These are phyloP conservation scores for Thaleichthys pacificus DNA, from an alignment of 2,797 vertebrate genomes.

Conservation along the genomic window DNA sequence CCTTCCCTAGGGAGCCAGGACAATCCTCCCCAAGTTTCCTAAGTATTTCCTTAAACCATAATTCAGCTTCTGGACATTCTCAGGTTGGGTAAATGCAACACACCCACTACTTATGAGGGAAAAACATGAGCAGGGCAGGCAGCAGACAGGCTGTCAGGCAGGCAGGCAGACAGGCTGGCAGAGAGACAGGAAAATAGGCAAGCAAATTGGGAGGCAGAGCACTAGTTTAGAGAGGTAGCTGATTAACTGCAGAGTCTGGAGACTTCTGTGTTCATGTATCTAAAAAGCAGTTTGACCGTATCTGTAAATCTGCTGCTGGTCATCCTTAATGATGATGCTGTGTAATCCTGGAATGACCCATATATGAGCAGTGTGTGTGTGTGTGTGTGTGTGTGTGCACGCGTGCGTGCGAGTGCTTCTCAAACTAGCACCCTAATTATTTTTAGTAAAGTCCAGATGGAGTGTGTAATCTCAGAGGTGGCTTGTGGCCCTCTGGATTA, in stretches of 20 bases:
- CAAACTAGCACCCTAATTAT: conserved; percentile 65
- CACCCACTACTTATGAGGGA: neutral
- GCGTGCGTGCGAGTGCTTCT: conserved; percentile 7
- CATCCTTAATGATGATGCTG: conserved; percentile 55
- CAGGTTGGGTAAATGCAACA: conserved; percentile 7
- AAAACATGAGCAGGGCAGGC: too few species aligned
- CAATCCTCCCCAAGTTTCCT: conserved; percentile 16
- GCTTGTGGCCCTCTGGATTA: conserved; percentile 79
- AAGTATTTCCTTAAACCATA: conserved; percentile 30
- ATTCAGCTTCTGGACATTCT: conserved; percentile 13
- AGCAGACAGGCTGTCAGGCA: neutral
- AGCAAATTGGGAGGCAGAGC: neutral
- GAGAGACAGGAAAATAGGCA: neutral
- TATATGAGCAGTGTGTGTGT: conserved; percentile 14
- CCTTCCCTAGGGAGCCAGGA: conserved; percentile 16
- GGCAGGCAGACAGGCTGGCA: neutral
- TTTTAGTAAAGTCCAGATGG: conserved; percentile 79
- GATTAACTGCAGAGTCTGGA: conserved; percentile 31
- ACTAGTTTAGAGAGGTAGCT: neutral
- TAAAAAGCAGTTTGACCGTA: conserved; percentile 44
- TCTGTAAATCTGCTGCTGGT: conserved; percentile 38
- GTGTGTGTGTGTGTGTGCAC: conserved; percentile 6
- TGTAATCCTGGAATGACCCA: conserved; percentile 63
- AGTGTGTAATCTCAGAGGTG: conserved; percentile 79
- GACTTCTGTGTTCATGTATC: conserved; percentile 24